Evolutionary conservation across 2,797 vertebrate species (phyloP).

Genomic region (Amazona ochrocephala): DNA sequence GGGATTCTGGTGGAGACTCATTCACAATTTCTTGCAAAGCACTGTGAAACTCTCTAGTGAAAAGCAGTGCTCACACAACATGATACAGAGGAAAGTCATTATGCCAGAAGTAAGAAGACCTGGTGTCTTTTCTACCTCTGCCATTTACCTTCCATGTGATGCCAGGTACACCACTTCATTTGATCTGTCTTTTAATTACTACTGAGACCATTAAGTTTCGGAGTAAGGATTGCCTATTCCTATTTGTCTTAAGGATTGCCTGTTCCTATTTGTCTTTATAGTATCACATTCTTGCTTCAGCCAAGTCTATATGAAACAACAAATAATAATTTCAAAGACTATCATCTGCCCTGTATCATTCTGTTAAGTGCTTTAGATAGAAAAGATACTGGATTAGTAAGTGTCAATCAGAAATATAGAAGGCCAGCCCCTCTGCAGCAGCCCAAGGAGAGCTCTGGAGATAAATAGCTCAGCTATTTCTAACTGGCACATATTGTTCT

Average conservation of each 20-base stretch:
- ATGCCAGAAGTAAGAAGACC: not conserved
- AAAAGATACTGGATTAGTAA: not conserved
- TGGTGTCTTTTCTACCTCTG: not conserved
- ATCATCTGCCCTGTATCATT: not conserved
- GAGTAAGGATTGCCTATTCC: not conserved
- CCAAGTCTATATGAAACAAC: not conserved
- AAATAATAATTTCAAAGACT: slow-evolving; percentile 8
- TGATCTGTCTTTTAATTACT: not conserved
- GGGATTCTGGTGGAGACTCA: not conserved
- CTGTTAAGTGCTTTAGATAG: not conserved
- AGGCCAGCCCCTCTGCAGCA: slow-evolving; percentile 6
- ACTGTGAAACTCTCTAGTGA: not conserved
- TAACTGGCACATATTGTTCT: slow-evolving; percentile 64
- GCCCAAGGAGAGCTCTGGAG: slow-evolving; percentile 25
- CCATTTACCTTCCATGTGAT: not conserved
- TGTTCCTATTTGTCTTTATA: not conserved
- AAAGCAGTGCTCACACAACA: not conserved
- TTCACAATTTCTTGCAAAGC: not conserved
- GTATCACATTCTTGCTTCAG: not conserved
- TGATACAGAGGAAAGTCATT: not conserved
- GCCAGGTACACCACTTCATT: not conserved
- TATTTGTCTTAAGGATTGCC: not conserved
- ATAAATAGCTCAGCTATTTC: slow-evolving; percentile 62
- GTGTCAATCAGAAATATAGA: not conserved
- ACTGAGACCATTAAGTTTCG: not conserved